Conservation (phyloP, 2,888 invertebrate species). For the Cybosia mesomella region DNA sequence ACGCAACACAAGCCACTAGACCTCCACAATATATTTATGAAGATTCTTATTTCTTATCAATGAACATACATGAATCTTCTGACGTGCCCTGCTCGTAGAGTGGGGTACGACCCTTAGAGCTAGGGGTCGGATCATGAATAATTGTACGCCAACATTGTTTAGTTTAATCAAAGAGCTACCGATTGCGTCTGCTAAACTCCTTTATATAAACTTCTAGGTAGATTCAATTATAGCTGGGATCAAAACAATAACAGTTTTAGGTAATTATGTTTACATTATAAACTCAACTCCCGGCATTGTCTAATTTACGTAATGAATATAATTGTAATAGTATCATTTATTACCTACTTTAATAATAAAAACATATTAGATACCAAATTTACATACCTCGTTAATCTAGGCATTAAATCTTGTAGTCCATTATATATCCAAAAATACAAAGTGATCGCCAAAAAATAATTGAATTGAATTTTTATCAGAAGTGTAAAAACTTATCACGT, state of each 20-base stretch:
- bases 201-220: slow-evolving; percentile 80
- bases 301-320: slow-evolving; percentile 46
- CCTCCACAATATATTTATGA: neutral
- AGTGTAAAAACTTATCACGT: neutral
- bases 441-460: no score
- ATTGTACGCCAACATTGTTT: slow-evolving; percentile 78
- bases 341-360: no score
- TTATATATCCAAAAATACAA: no score
- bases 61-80: neutral
- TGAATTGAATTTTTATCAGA: neutral
- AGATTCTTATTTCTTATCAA: neutral
- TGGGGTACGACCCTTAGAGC: slow-evolving; percentile 33
- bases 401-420: no score
- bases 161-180: slow-evolving; percentile 80
- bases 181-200: slow-evolving; percentile 76
- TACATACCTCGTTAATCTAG: no score
- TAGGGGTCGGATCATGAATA: slow-evolving; percentile 67
- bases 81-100: neutral
- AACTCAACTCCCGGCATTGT: slow-evolving; percentile 58
- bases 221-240: slow-evolving; percentile 81
- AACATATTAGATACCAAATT: no score
- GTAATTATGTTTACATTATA: slow-evolving; percentile 77
- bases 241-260: slow-evolving; percentile 82
- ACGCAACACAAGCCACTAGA: neutral
- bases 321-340: neutral